Evolutionary conservation across 2,888 invertebrate species (phyloP), one percentile per base, ranked within the genome.

Genomic region (Ashinkailepas kermadecensis): DNA sequence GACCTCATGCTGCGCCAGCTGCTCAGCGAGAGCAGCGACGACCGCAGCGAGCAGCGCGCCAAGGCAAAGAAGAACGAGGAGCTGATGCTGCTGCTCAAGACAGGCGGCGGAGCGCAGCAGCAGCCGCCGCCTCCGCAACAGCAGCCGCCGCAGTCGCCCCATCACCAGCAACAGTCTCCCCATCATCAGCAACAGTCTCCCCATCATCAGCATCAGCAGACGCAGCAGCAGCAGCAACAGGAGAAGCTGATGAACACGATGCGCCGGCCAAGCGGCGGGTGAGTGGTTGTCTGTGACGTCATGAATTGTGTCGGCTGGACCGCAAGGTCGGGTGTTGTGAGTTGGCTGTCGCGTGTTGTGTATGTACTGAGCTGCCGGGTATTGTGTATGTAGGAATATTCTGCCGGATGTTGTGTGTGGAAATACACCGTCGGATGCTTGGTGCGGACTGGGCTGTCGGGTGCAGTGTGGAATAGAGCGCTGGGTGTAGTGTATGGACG

Each of bases 1-100:
- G 70, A 70, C 70, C 39, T n/a, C 39, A 39, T 70, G 70, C 70
- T 70, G 15, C 39, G 70, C 15, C 70, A 70, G 70, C 39, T 70
- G 70, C 70, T 70, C 18, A 67, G 25, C 25, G 67, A 67, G 25
- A 10, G 67, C 12, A 25, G 67, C 67, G 70, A 70, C 70, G 70
- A 70, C 15, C 39, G 70, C 39, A 70, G 13, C 70, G 70, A 70
- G 13, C 70, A 70, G 39, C 70, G 70, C 54, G 25, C 70, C 70
- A 70, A 70, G 39, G 25, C 70, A 39, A 70, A 70, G 70, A 70
- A 70, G 39, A 70, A 70, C 70, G 70, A 70, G 70, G 70, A 70
- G 70, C 39, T 70, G 39, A 39, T 70, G 39, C 13, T 54, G 70
- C 54, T 70, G 39, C 70, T 70, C 15, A 39, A 54, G 70, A 70